Percentiles rank a stretch among this genome's conserved stretches.
These are phyloP conservation scores for Diabrotica virgifera DNA, from an alignment of 1,140 invertebrate genomes.

Conservation along the genomic window DNA sequence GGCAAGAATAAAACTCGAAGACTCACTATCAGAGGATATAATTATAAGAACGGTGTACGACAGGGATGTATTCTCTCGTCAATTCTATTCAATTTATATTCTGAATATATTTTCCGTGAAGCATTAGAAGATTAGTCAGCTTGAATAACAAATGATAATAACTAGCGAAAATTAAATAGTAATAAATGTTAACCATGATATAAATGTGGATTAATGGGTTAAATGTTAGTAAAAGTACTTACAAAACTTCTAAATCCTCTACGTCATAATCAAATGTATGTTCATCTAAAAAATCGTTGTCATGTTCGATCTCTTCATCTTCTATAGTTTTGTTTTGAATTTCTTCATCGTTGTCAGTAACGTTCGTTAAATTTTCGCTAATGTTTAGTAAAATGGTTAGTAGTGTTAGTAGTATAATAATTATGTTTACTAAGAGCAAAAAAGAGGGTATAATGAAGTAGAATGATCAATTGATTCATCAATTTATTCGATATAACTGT, in stretches of 20 bases:
- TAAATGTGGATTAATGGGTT: constrained; percentile 7
- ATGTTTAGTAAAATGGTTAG: constrained; percentile 23
- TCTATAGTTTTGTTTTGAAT: constrained; percentile 31
- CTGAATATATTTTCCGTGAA: no score
- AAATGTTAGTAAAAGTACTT: constrained; percentile 23
- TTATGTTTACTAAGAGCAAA: not conserved
- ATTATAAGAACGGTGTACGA: no score
- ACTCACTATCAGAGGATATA: no score
- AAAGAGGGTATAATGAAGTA: not conserved
- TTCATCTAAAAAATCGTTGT: constrained; percentile 31
- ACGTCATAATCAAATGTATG: constrained; percentile 36
- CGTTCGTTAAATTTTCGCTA: constrained; percentile 32
- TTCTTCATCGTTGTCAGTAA: constrained; percentile 32
- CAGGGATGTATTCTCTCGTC: no score
- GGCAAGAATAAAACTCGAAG: no score
- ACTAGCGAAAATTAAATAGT: not conserved
- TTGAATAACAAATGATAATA: no score
- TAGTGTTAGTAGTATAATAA: constrained; percentile 4
- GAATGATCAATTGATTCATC: no score
- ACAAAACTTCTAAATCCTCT: constrained; percentile 14
- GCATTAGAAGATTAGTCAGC: no score
- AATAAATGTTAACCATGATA: not conserved
- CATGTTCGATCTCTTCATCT: constrained; percentile 28
- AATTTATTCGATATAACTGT: no score
- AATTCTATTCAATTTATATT: no score